These are phyloP conservation scores for Zoanthus sociatus DNA, from an alignment of 92 coral and sea anemone species.

Conservation along the genomic window DNA sequence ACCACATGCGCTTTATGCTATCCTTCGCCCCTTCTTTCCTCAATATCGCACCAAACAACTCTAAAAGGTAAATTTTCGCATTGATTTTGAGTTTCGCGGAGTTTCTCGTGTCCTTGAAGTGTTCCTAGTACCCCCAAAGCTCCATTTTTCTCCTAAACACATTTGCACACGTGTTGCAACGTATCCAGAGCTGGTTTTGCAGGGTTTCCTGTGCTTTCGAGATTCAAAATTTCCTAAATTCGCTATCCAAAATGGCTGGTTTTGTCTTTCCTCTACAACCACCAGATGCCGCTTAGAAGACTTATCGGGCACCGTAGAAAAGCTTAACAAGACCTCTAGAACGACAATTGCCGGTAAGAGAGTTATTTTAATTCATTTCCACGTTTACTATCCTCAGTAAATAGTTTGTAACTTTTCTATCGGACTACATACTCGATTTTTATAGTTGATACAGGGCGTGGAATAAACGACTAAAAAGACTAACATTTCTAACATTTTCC, in stretches of 20 bases:
- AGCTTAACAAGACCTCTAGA: conserved; percentile 70
- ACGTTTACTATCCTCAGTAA: conserved; percentile 86
- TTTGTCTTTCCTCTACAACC: conserved; percentile 89
- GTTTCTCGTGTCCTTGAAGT: conserved; percentile 75
- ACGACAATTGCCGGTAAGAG: conserved; percentile 93
- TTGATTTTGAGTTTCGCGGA: conserved; percentile 86
- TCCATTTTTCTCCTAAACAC: conserved; percentile 66
- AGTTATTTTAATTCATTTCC: conserved; percentile 80
- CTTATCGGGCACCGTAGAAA: conserved; percentile 70
- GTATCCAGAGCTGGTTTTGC: conserved; percentile 96
- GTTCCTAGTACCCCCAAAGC: conserved; percentile 69
- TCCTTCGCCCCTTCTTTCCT: conserved; percentile 99
- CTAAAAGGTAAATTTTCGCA: conserved; percentile 96
- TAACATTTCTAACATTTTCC: conserved; percentile 60
- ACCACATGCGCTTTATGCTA: conserved; percentile 99
- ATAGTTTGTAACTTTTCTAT: conserved; percentile 97
- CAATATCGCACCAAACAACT: conserved; percentile 99
- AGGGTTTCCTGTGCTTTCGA: conserved; percentile 96
- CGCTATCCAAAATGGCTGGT: conserved; percentile 99
- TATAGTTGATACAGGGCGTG: conserved; percentile 97
- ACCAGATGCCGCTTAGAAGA: conserved; percentile 86
- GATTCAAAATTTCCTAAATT: conserved; percentile 96
- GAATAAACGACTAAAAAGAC: conserved; percentile 76
- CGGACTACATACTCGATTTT: conserved; percentile 87
- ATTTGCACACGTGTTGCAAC: conserved; percentile 95